Conservation (phyloP, 2,888 invertebrate genomes). For the Cyclophora albipunctata region DNA sequence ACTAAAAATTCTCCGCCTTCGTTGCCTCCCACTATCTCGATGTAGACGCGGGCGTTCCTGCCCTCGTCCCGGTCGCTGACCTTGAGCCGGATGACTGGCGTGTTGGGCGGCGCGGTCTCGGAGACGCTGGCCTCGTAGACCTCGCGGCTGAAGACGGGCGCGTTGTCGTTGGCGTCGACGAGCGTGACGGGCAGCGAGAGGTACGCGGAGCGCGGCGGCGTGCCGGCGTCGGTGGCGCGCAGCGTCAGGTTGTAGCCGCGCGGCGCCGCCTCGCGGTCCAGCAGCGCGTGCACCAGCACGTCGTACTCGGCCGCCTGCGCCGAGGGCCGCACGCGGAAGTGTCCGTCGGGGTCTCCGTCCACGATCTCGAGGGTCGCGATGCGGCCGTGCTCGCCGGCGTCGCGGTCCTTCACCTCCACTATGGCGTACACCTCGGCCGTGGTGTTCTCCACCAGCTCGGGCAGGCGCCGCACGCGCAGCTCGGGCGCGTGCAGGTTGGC, state of each 20-base stretch:
- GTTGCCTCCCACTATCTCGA: slow-evolving; percentile 94
- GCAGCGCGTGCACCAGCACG: slow-evolving; percentile 83
- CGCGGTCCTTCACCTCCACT: slow-evolving; percentile 87
- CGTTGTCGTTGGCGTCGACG: slow-evolving; percentile 88
- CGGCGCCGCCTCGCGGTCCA: slow-evolving; percentile 86
- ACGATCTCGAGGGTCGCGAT: slow-evolving; percentile 88
- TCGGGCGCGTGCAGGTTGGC: slow-evolving; percentile 92
- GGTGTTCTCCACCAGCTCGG: slow-evolving; percentile 86
- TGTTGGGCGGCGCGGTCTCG: slow-evolving; percentile 91
- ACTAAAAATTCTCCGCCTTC: slow-evolving; percentile 91
- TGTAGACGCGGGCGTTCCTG: slow-evolving; percentile 86
- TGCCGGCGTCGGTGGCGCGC: slow-evolving; percentile 88
- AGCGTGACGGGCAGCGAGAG: slow-evolving; percentile 88
- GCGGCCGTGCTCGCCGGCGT: slow-evolving; percentile 88
- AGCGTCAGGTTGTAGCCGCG: slow-evolving; percentile 92
- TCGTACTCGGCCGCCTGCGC: slow-evolving; percentile 82
- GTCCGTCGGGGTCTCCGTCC: slow-evolving; percentile 92
- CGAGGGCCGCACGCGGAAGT: slow-evolving; percentile 83
- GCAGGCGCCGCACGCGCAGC: slow-evolving; percentile 85
- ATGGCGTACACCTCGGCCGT: slow-evolving; percentile 92
- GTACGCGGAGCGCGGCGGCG: slow-evolving; percentile 84
- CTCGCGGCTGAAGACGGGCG: slow-evolving; percentile 90
- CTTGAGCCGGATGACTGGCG: slow-evolving; percentile 90
- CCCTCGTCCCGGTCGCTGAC: slow-evolving; percentile 91
- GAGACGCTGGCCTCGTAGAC: slow-evolving; percentile 91